Conservation (phyloP, 2,888 invertebrate species). For the Xestoiulus laeticollis region DNA sequence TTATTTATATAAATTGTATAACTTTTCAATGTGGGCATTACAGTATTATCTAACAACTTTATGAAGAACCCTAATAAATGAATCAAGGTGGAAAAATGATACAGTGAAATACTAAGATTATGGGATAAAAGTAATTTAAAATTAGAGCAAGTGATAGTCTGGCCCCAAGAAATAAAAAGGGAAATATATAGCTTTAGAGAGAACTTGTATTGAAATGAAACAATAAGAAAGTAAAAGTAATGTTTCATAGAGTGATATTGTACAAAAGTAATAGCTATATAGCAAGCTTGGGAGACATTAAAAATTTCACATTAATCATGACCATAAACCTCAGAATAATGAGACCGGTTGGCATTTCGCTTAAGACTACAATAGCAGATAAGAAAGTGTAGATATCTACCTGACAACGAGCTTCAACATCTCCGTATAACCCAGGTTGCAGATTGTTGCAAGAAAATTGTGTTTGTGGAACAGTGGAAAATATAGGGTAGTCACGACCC, state of each 20-base stretch:
- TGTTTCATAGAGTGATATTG: neutral
- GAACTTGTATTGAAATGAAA: neutral
- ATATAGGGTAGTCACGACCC: constrained; percentile 52
- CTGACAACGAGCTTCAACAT: constrained; percentile 54
- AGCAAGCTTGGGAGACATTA: neutral
- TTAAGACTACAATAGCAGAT: neutral
- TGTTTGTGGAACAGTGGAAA: constrained; percentile 49
- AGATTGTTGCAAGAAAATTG: constrained; percentile 48
- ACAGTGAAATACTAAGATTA: neutral
- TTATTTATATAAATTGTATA: no score
- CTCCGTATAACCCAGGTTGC: constrained; percentile 50
- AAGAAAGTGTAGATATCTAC: constrained; percentile 43
- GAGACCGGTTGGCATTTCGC: neutral
- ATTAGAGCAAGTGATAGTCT: neutral
- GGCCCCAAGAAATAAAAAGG: neutral
- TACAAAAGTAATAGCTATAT: neutral
- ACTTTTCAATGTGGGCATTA: no score
- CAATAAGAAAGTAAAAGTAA: neutral
- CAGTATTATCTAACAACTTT: no score
- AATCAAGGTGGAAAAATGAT: no score
- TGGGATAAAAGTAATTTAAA: neutral
- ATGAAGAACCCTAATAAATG: no score
- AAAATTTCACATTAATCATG: neutral
- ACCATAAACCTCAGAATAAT: neutral
- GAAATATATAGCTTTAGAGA: neutral